Conservation (phyloP, 1,140 invertebrate genomes). For the Ips nitidus region DNA sequence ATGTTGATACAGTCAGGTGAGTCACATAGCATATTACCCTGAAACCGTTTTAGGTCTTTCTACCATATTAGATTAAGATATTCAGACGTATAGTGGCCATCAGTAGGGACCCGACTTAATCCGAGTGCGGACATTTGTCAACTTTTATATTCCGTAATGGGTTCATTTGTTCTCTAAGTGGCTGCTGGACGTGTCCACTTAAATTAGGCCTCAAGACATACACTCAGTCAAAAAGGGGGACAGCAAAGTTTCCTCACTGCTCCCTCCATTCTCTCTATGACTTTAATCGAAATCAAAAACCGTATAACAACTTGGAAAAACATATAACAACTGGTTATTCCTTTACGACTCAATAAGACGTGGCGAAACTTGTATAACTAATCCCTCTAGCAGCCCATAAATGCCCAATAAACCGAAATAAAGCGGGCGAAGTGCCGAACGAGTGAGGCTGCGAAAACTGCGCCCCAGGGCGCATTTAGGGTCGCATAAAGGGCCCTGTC, state of each 20-base stretch:
- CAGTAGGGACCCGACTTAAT: slow-evolving; percentile 35
- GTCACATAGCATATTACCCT: no score
- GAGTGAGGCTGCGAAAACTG: slow-evolving; percentile 26
- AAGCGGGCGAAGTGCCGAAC: slow-evolving; percentile 24
- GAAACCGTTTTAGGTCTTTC: neutral
- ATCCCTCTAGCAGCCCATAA: slow-evolving; percentile 24
- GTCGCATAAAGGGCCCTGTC: slow-evolving; percentile 25
- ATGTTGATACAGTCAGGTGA: no score
- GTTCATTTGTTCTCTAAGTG: slow-evolving; percentile 42
- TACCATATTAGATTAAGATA: slow-evolving; percentile 42
- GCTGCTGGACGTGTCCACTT: slow-evolving; percentile 35
- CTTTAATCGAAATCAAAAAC: slow-evolving; percentile 1
- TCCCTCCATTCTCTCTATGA: neutral
- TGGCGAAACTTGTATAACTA: slow-evolving; percentile 30
- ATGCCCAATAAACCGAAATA: slow-evolving; percentile 31
- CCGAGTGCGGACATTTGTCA: slow-evolving; percentile 42
- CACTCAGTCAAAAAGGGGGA: neutral
- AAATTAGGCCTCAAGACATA: slow-evolving; percentile 30
- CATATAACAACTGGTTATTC: neutral
- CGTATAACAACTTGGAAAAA: slow-evolving; percentile 1
- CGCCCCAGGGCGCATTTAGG: slow-evolving; percentile 33
- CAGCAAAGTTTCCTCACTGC: neutral
- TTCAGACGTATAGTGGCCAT: slow-evolving; percentile 32
- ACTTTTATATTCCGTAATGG: slow-evolving; percentile 45
- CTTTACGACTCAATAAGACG: slow-evolving; percentile 13